These are phyloP conservation scores for Electrophaes corylata DNA, from an alignment of 2,888 invertebrate genomes.

Conservation along the genomic window DNA sequence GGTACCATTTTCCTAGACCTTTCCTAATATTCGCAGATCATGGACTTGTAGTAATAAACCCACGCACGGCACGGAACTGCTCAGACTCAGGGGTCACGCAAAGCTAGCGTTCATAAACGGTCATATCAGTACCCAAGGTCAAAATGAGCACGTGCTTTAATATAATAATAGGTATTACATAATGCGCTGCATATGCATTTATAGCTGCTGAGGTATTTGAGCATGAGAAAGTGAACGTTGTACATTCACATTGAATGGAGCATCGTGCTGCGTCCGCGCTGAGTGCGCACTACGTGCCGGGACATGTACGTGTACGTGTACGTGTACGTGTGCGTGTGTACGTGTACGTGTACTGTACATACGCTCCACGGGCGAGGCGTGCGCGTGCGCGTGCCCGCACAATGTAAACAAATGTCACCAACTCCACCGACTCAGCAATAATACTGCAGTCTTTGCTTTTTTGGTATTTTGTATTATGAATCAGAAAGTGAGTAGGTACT, in stretches of 20 bases:
- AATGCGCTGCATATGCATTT: not conserved
- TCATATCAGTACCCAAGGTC: not conserved
- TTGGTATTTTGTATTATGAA: no score
- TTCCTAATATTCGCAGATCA: no score
- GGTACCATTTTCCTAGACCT: no score
- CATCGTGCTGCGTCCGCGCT: conserved; percentile 11
- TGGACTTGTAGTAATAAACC: no score
- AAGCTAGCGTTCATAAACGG: not conserved
- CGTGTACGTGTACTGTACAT: no score
- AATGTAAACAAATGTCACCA: not conserved
- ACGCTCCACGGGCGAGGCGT: no score
- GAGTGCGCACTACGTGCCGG: no score
- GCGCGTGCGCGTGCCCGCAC: conserved; percentile 2
- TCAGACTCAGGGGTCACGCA: no score
- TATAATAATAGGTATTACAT: not conserved
- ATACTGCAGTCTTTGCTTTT: not conserved
- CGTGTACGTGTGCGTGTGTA: no score
- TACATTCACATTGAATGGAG: conserved; percentile 22
- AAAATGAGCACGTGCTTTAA: not conserved
- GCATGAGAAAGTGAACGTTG: conserved; percentile 9
- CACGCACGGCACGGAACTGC: no score
- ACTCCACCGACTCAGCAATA: not conserved
- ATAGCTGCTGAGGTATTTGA: not conserved
- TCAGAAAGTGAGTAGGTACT: not conserved
- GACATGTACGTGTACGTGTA: no score